Evolutionary conservation across 2,113 vertebrate species (phyloP).

Genomic region (Myotis brandtii): DNA sequence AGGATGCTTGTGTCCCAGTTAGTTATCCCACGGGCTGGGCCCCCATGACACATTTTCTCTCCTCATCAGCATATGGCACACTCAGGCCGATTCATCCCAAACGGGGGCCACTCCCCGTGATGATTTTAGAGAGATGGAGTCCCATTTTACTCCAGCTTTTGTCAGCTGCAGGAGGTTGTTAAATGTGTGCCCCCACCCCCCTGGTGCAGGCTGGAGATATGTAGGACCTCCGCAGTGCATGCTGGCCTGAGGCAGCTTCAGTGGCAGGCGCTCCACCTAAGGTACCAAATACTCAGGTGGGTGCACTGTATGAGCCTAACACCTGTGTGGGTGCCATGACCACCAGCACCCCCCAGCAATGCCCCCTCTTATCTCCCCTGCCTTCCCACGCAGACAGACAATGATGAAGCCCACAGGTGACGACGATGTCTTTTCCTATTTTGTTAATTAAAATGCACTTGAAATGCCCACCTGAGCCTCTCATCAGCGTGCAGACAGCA

Average conservation of each 20-base stretch:
- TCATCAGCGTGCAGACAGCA: neutral
- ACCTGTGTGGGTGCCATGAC: accelerated
- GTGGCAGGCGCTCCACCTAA: neutral
- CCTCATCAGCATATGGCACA: neutral
- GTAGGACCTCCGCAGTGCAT: neutral
- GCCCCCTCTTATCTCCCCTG: accelerated
- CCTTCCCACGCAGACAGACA: neutral
- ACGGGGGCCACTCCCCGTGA: neutral
- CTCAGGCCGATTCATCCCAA: neutral
- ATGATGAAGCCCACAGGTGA: neutral
- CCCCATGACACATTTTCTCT: neutral
- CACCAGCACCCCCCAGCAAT: neutral
- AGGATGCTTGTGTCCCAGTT: neutral
- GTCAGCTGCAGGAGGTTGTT: neutral
- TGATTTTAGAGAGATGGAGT: neutral
- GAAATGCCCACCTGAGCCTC: neutral
- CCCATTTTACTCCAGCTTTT: neutral
- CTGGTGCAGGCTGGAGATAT: neutral
- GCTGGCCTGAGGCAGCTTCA: neutral
- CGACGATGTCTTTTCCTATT: accelerated
- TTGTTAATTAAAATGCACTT: neutral
- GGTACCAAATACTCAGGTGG: neutral
- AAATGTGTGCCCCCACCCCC: too few species aligned
- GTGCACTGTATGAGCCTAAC: too few species aligned
- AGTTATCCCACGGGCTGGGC: neutral